Conservation (phyloP, 2,888 invertebrate genomes). For the Anodontia alba region DNA sequence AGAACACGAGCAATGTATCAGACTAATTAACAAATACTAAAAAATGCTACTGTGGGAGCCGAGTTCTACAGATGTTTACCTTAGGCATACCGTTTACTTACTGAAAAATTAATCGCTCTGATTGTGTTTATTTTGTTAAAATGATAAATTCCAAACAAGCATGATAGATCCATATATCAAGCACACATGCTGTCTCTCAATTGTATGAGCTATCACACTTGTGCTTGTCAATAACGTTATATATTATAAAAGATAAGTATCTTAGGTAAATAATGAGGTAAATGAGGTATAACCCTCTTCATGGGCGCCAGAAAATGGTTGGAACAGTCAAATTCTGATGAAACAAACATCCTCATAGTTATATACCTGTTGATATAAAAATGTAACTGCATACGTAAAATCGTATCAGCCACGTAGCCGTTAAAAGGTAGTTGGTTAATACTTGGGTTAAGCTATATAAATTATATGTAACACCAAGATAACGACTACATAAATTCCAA, state of each 20-base stretch:
- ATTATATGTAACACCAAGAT: too few relatives aligned
- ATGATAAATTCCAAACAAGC: conserved; percentile 20
- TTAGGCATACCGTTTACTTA: background rate
- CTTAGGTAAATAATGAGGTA: conserved; percentile 1
- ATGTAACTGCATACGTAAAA: too few relatives aligned
- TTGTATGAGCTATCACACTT: conserved; percentile 1
- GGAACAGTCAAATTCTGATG: too few relatives aligned
- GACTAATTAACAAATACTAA: too few relatives aligned
- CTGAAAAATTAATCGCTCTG: conserved; percentile 8
- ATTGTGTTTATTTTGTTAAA: conserved; percentile 14
- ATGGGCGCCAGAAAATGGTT: background rate
- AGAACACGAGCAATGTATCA: too few relatives aligned
- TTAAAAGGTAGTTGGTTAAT: too few relatives aligned
- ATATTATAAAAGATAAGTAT: conserved; percentile 12
- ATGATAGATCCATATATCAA: conserved; percentile 7
- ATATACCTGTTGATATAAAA: too few relatives aligned
- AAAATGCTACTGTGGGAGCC: too few relatives aligned
- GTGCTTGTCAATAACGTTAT: conserved; percentile 5
- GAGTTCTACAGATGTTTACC: background rate
- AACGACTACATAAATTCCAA: too few relatives aligned
- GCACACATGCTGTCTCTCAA: conserved; percentile 10
- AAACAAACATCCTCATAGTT: too few relatives aligned
- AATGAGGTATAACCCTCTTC: conserved; percentile 1
- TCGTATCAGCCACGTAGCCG: too few relatives aligned
- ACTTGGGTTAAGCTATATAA: too few relatives aligned